These are phyloP conservation scores for Trissonchulus latispiculum DNA, from an alignment of 2,888 invertebrate species.

Conservation along the genomic window DNA sequence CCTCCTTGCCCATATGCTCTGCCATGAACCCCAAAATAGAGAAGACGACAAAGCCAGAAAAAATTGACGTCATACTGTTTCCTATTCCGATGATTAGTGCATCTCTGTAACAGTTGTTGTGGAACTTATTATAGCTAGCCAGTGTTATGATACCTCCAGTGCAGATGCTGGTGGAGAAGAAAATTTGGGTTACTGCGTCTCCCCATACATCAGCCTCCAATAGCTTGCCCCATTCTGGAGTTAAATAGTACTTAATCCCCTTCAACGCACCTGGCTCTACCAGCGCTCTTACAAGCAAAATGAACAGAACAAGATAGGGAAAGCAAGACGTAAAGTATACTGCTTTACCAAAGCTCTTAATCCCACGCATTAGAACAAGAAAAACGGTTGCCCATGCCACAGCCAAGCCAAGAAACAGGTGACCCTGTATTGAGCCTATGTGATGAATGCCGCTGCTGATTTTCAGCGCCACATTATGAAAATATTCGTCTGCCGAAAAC, in stretches of 20 bases:
- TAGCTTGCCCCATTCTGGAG: slow-evolving; percentile 36
- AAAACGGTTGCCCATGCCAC: slow-evolving; percentile 27
- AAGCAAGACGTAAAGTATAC: slow-evolving; percentile 27
- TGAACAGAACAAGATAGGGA: slow-evolving; percentile 24
- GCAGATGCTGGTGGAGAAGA: slow-evolving; percentile 26
- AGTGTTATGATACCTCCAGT: slow-evolving; percentile 25
- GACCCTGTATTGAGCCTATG: slow-evolving; percentile 21
- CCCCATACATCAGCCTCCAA: slow-evolving; percentile 32
- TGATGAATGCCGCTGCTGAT: slow-evolving; percentile 17
- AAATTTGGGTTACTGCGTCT: slow-evolving; percentile 36
- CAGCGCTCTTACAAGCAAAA: slow-evolving; percentile 24
- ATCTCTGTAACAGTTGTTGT: slow-evolving; percentile 25
- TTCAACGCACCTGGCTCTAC: slow-evolving; percentile 35
- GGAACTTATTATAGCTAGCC: slow-evolving; percentile 25
- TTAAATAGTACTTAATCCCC: slow-evolving; percentile 36
- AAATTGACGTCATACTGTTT: slow-evolving; percentile 25
- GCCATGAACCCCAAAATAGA: slow-evolving; percentile 27
- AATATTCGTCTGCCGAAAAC: slow-evolving; percentile 25
- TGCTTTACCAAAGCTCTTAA: slow-evolving; percentile 25
- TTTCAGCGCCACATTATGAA: slow-evolving; percentile 22
- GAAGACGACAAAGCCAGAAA: slow-evolving; percentile 27
- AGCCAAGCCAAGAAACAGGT: slow-evolving; percentile 16
- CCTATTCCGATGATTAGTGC: slow-evolving; percentile 25
- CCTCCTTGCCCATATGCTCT: slow-evolving; percentile 16
- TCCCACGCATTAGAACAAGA: slow-evolving; percentile 24